Evolutionary conservation across 2,113 vertebrate genomes (phyloP).

Genomic region (Erinaceus europaeus): DNA sequence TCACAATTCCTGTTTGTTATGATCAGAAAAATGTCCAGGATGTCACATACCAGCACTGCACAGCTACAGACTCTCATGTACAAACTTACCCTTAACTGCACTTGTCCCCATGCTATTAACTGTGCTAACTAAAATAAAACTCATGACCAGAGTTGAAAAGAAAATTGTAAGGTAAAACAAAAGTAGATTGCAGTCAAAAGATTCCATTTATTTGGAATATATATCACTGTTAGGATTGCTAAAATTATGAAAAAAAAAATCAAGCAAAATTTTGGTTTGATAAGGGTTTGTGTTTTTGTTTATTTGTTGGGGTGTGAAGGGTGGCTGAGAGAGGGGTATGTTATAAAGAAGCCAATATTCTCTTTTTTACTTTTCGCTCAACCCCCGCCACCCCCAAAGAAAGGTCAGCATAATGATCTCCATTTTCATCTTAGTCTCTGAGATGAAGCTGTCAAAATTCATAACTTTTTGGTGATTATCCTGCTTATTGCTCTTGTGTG

Average conservation of each 20-base stretch:
- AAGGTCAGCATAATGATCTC: conserved; percentile 28
- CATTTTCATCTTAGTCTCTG: conserved; percentile 10
- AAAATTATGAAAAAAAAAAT: not conserved
- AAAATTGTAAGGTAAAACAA: not conserved
- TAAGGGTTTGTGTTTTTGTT: no score
- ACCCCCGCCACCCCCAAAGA: not conserved
- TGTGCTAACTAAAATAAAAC: not conserved
- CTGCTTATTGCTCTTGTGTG: not conserved
- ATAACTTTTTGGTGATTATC: not conserved
- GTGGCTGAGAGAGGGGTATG: no score
- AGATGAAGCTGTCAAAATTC: not conserved
- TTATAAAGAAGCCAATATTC: not conserved
- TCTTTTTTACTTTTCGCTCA: conserved; percentile 5
- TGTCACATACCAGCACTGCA: not conserved
- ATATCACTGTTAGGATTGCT: not conserved
- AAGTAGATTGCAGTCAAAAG: not conserved
- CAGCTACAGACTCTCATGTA: not conserved
- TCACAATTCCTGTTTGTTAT: not conserved
- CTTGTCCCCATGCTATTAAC: not conserved
- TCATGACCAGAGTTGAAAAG: not conserved
- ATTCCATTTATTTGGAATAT: not conserved
- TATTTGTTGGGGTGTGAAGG: no score
- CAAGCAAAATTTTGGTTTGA: not conserved
- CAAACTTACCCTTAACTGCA: not conserved
- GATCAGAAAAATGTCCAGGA: not conserved